These are phyloP conservation scores for Drosophila kohkoa DNA, from an alignment of 1,140 invertebrate species.

Conservation along the genomic window DNA sequence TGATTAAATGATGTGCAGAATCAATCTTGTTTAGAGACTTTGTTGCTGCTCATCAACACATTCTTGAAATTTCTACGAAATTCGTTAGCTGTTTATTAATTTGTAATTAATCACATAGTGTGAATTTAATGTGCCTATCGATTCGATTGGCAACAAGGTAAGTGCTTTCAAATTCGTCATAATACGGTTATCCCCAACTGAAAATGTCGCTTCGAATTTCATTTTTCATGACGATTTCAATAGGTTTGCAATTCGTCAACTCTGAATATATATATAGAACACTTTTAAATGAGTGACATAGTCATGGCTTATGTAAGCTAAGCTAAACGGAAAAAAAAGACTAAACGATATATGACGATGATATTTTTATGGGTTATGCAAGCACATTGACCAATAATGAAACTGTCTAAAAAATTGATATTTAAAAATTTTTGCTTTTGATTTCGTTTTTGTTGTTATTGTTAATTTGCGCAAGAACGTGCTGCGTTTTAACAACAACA, in stretches of 20 bases:
- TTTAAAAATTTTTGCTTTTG: too few species aligned
- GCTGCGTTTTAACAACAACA: conserved; percentile 43
- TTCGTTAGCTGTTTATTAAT: not conserved
- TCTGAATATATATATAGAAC: conserved; percentile 29
- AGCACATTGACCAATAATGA: conserved; percentile 38
- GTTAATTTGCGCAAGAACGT: conserved; percentile 49
- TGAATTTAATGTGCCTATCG: not conserved
- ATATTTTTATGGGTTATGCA: conserved; percentile 45
- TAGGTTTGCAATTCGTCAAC: conserved; percentile 28
- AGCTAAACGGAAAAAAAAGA: conserved; percentile 12
- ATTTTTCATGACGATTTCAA: conserved; percentile 35
- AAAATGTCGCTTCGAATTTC: conserved; percentile 54
- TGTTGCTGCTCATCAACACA: not conserved
- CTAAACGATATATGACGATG: not conserved
- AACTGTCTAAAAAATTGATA: too few species aligned
- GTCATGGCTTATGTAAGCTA: conserved; percentile 53
- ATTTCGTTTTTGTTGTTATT: conserved; percentile 22
- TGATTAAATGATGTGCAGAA: not conserved
- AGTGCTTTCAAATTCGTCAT: conserved; percentile 64
- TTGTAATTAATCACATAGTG: not conserved
- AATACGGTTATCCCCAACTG: conserved; percentile 61
- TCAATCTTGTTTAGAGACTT: not conserved
- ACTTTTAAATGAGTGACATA: conserved; percentile 41
- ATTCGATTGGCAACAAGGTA: conserved; percentile 18
- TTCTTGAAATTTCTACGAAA: not conserved